Percentiles rank a stretch among this genome's conserved stretches.
Conservation (phyloP, 2,888 invertebrate genomes). For the Agrochola macilenta region DNA sequence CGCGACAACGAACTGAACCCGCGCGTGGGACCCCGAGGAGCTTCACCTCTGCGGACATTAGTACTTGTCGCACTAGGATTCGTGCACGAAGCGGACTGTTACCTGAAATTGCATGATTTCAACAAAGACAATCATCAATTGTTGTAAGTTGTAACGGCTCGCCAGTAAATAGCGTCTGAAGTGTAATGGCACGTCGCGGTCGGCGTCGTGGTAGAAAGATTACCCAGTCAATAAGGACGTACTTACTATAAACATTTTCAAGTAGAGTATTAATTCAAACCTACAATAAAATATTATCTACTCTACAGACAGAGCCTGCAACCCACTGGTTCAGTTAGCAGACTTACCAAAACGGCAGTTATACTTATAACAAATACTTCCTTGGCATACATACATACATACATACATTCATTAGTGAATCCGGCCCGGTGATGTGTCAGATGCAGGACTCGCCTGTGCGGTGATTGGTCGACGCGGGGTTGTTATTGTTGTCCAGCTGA, state of each 20-base stretch:
- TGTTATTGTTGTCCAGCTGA: slow-evolving; percentile 58
- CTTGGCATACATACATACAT: too few relatives aligned
- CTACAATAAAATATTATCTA: background rate
- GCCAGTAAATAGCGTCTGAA: background rate
- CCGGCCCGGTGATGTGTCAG: slow-evolving; percentile 4
- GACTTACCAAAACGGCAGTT: background rate
- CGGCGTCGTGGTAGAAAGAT: background rate
- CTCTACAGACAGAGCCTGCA: background rate
- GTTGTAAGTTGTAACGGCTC: slow-evolving; percentile 3
- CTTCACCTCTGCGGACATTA: slow-evolving; percentile 34
- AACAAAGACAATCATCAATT: slow-evolving; percentile 9
- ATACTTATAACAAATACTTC: background rate
- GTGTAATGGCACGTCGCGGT: background rate
- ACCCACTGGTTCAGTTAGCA: background rate
- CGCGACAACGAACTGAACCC: slow-evolving; percentile 40
- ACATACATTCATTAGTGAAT: slow-evolving; percentile 12
- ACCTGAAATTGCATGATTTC: slow-evolving; percentile 14
- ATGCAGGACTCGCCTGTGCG: slow-evolving; percentile 29
- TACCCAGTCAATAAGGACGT: background rate
- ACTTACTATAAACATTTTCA: background rate
- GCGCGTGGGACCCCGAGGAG: slow-evolving; percentile 38
- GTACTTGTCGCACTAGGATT: slow-evolving; percentile 4
- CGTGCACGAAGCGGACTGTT: background rate
- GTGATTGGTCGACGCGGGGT: slow-evolving; percentile 48
- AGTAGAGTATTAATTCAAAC: too few relatives aligned